Evolutionary conservation across 2,113 vertebrate species (phyloP).

Genomic region (Speoplatyrhinus poulsoni): DNA sequence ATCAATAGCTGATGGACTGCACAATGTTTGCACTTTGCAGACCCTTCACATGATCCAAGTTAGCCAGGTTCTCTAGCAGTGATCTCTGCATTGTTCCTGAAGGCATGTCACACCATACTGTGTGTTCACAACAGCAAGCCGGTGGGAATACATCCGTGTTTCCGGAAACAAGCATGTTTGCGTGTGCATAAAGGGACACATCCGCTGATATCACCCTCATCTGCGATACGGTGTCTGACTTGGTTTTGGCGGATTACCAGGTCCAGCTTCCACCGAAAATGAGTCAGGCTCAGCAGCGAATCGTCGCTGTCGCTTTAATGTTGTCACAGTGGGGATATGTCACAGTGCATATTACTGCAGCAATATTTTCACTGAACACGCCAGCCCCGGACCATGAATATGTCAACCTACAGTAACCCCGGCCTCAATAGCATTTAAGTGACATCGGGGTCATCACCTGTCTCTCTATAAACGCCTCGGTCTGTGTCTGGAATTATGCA

Average conservation of each 20-base stretch:
- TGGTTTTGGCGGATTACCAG: conserved; percentile 20
- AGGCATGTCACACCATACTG: conserved; percentile 55
- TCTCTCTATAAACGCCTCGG: too few relatives aligned
- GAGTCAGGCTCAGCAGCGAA: conserved; percentile 21
- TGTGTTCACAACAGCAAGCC: conserved; percentile 20
- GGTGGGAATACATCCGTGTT: not conserved
- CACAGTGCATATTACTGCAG: not conserved
- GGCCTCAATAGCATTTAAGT: not conserved
- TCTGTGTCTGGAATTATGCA: not conserved
- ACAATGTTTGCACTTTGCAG: conserved; percentile 6
- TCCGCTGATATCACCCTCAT: conserved; percentile 7
- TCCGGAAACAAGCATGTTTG: conserved; percentile 31
- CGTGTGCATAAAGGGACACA: conserved; percentile 8
- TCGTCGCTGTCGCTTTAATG: conserved; percentile 9
- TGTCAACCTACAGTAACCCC: too few relatives aligned
- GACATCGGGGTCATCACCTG: not conserved
- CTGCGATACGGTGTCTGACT: conserved; percentile 10
- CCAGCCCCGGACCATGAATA: not conserved
- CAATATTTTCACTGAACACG: not conserved
- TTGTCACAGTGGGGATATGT: conserved; percentile 24
- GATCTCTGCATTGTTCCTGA: conserved; percentile 55
- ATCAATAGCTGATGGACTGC: not conserved
- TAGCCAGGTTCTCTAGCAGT: conserved; percentile 56
- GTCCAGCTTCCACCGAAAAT: conserved; percentile 12
- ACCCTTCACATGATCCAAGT: conserved; percentile 28